A percentile compares a stretch with the other conserved stretches of the same genome.
Evolutionary conservation across 2,797 vertebrate species (phyloP).

Genomic region (Ctenosaura bakeri): DNA sequence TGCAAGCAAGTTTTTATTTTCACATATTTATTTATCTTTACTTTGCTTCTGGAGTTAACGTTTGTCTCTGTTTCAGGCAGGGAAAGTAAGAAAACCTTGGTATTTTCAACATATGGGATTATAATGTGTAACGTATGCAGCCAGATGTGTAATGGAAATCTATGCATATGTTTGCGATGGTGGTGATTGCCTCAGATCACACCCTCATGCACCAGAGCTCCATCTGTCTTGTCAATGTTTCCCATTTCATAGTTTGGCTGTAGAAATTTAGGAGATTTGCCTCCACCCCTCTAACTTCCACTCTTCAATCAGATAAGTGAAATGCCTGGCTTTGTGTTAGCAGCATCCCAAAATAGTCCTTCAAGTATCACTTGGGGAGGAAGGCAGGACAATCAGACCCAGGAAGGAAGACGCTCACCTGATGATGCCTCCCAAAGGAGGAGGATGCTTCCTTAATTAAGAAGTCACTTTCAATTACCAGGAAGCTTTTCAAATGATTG

Average conservation of each 20-base stretch:
- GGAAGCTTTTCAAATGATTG: neutral
- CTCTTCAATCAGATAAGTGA: neutral
- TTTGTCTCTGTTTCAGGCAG: constrained; percentile 61
- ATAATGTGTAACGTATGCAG: constrained; percentile 75
- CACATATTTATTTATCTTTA: neutral
- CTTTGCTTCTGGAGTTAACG: constrained; percentile 55
- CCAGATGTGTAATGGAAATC: constrained; percentile 75
- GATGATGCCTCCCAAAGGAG: neutral
- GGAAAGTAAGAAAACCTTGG: constrained; percentile 72
- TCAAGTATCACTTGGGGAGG: constrained; percentile 14
- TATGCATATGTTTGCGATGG: constrained; percentile 73
- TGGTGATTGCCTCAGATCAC: constrained; percentile 76
- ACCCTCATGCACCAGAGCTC: constrained; percentile 70
- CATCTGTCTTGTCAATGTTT: constrained; percentile 65
- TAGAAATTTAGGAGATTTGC: neutral
- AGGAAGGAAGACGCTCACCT: neutral
- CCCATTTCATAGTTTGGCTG: constrained; percentile 57
- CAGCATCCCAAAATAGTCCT: constrained; percentile 36
- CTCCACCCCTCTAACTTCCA: constrained; percentile 51
- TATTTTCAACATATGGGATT: constrained; percentile 75
- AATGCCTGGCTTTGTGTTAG: constrained; percentile 42
- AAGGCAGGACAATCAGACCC: neutral
- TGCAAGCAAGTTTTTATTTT: constrained; percentile 45
- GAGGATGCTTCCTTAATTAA: neutral
- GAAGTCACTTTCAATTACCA: neutral